These are phyloP conservation scores for Nemotelus nigrinus DNA, from an alignment of 2,888 invertebrate species.

Conservation along the genomic window DNA sequence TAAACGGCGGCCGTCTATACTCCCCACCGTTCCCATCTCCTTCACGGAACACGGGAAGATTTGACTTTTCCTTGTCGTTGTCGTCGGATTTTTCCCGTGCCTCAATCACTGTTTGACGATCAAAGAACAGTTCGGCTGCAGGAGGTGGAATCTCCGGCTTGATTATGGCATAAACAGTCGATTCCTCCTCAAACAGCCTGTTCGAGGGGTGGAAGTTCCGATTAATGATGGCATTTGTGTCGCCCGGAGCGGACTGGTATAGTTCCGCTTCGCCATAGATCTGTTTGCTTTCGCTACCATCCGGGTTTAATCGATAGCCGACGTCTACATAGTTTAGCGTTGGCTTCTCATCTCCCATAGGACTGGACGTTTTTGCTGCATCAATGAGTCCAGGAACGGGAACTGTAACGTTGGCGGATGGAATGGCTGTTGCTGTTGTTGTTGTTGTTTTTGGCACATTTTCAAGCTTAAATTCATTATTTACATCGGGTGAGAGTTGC, in stretches of 20 bases:
- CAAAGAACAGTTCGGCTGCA: conserved; percentile 55
- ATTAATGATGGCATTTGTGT: background rate
- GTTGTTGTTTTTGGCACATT: conserved; percentile 46
- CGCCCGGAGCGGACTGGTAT: conserved; percentile 58
- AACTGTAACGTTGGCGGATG: conserved; percentile 9
- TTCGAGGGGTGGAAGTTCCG: conserved; percentile 27
- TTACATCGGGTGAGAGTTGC: conserved; percentile 6
- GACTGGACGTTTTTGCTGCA: conserved; percentile 12
- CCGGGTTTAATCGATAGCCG: conserved; percentile 64
- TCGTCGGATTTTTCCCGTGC: conserved; percentile 13
- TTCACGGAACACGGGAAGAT: background rate
- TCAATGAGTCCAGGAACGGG: conserved; percentile 39
- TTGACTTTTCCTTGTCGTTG: conserved; percentile 30
- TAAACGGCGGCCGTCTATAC: conserved; percentile 48
- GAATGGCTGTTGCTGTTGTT: conserved; percentile 1
- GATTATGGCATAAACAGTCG: conserved; percentile 63
- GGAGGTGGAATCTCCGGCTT: conserved; percentile 61
- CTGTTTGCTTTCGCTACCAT: conserved; percentile 63
- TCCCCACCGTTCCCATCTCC: conserved; percentile 58
- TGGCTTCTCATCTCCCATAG: conserved; percentile 54
- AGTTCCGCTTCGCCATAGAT: conserved; percentile 64
- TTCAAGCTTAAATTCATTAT: conserved; percentile 45
- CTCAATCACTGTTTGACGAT: conserved; percentile 48
- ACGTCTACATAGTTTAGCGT: conserved; percentile 64
- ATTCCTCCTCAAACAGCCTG: conserved; percentile 52